A percentile compares a stretch with the other conserved stretches of the same genome.
These are phyloP conservation scores for Trinorchestia longiramus DNA, from an alignment of 1,140 invertebrate species.

Conservation along the genomic window DNA sequence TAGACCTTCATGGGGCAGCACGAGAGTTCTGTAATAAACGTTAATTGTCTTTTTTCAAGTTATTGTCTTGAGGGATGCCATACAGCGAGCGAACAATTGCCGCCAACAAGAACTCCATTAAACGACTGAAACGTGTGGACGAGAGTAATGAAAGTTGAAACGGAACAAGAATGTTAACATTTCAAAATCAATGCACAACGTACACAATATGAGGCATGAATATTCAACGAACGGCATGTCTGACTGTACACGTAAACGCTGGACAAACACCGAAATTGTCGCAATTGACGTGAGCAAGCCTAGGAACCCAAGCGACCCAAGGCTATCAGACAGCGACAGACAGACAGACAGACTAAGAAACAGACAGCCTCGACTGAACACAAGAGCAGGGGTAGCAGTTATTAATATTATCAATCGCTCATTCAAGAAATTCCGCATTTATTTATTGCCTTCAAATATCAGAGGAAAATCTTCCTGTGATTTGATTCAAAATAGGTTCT, in stretches of 20 bases:
- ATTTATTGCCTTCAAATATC: slow-evolving; percentile 34
- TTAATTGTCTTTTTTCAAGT: slow-evolving; percentile 19
- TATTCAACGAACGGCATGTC: slow-evolving; percentile 15
- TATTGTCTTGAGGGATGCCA: slow-evolving; percentile 12
- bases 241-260: neutral
- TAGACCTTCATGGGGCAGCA: neutral
- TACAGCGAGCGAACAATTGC: neutral
- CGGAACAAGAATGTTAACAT: neutral
- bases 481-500: neutral
- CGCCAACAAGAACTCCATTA: neutral
- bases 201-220: neutral
- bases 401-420: neutral
- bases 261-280: slow-evolving; percentile 32
- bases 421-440: neutral
- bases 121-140: neutral
- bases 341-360: neutral
- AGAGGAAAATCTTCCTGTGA: neutral
- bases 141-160: neutral
- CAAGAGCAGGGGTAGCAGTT: slow-evolving; percentile 30
- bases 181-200: neutral
- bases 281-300: slow-evolving; percentile 42
- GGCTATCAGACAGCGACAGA: neutral
- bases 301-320: neutral
- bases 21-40: neutral
- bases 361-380: neutral